These are phyloP conservation scores for Nautilus pompilius DNA, from an alignment of 1,140 invertebrate species.

Conservation along the genomic window DNA sequence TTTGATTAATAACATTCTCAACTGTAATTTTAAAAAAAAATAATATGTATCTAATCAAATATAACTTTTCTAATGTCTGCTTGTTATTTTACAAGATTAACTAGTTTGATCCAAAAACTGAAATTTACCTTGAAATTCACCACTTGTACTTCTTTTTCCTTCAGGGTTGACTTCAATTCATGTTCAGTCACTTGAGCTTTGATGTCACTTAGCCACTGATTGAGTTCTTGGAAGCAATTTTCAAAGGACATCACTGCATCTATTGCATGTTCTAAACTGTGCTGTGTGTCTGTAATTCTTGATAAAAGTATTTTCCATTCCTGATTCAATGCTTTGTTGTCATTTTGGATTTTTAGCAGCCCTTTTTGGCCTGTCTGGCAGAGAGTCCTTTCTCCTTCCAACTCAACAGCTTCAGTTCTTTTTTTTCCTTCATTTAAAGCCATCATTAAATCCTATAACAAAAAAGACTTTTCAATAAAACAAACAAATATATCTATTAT, in stretches of 20 bases:
- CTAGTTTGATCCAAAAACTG: background rate
- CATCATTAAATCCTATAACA: constrained; percentile 32
- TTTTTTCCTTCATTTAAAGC: constrained; percentile 40
- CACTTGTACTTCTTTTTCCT: constrained; percentile 77
- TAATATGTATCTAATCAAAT: too few species aligned
- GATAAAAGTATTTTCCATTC: constrained; percentile 75
- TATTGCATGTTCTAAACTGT: constrained; percentile 67
- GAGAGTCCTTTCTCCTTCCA: constrained; percentile 38
- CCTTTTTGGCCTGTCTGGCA: constrained; percentile 74
- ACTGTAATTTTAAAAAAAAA: too few species aligned
- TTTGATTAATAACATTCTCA: too few species aligned
- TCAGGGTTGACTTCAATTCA: constrained; percentile 79
- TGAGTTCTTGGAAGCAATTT: constrained; percentile 70
- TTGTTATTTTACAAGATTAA: too few species aligned
- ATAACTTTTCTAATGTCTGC: too few species aligned
- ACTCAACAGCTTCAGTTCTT: constrained; percentile 35
- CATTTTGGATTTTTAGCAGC: constrained; percentile 70
- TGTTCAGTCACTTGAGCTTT: constrained; percentile 85
- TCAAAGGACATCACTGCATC: constrained; percentile 76
- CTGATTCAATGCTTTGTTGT: constrained; percentile 69
- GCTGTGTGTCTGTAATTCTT: constrained; percentile 57
- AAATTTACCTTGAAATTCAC: constrained; percentile 66
- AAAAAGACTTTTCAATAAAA: constrained; percentile 1
- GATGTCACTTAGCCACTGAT: constrained; percentile 79
- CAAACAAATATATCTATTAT: background rate